Conservation (phyloP, 1,140 invertebrate genomes). For the Trichonephila inaurata region DNA sequence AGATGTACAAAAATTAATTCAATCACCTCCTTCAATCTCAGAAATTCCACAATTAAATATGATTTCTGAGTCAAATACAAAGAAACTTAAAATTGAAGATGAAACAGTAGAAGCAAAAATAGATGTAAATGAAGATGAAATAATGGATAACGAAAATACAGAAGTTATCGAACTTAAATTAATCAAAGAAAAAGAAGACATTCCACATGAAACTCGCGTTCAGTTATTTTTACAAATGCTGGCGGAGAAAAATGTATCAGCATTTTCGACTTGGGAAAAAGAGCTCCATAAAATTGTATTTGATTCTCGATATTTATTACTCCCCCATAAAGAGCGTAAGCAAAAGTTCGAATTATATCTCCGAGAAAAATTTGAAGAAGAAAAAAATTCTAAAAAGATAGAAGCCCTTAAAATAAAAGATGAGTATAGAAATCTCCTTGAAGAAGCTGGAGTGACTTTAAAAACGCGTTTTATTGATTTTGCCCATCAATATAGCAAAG, state of each 20-base stretch:
- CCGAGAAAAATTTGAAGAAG: constrained; percentile 98
- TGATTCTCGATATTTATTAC: constrained; percentile 95
- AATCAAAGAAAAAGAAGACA: constrained; percentile 94
- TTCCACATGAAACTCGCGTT: constrained; percentile 96
- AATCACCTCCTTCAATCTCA: constrained; percentile 86
- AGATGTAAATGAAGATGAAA: constrained; percentile 82
- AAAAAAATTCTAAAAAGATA: constrained; percentile 96
- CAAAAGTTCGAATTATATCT: constrained; percentile 98
- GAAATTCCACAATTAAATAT: constrained; percentile 77
- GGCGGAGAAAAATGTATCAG: constrained; percentile 98
- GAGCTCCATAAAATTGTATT: constrained; percentile 99
- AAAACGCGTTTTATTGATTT: constrained; percentile 99
- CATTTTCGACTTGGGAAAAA: constrained; percentile 99
- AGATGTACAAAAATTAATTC: constrained; percentile 95
- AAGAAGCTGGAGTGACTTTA: constrained; percentile 93
- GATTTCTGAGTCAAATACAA: constrained; percentile 25
- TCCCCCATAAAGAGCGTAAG: constrained; percentile 97
- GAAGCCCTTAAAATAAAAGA: constrained; percentile 95
- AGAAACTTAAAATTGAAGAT: constrained; percentile 77
- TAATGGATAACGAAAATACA: constrained; percentile 82
- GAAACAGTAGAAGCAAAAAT: not conserved
- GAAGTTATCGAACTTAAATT: constrained; percentile 97
- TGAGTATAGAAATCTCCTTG: constrained; percentile 92
- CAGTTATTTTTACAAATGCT: constrained; percentile 98
- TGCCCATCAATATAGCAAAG: constrained; percentile 94